phyloP scores from a whole-genome alignment of 2,113 vertebrate species.

The Alethe diademata region DNA sequence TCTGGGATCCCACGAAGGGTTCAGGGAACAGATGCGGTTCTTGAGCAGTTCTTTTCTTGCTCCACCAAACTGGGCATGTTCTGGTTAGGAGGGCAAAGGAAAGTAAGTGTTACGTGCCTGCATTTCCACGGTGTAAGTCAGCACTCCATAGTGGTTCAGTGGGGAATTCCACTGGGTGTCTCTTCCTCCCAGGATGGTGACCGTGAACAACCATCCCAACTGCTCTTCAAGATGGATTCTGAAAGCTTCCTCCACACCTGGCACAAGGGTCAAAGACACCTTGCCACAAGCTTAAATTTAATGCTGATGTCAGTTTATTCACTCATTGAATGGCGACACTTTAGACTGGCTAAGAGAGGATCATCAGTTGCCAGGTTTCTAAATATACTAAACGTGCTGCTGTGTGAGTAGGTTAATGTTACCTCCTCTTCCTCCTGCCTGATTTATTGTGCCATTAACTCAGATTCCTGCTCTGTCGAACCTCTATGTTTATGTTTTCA shows the following conservation, averaged over 20 bases:
- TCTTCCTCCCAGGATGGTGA: not conserved
- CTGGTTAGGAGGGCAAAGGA: not conserved
- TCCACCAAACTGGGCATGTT: rapidly evolving
- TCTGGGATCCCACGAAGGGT: rapidly evolving
- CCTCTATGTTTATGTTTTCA: not conserved
- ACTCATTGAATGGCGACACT: not conserved
- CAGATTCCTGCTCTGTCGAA: not conserved
- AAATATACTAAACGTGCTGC: constrained; percentile 8
- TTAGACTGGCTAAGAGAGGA: not conserved
- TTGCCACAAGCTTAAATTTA: not conserved
- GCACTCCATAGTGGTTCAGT: not conserved
- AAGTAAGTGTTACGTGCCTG: not conserved
- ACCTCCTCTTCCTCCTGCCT: constrained; percentile 10
- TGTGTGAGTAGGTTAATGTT: not conserved
- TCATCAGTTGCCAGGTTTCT: not conserved
- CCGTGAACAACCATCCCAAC: not conserved
- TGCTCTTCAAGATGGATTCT: not conserved
- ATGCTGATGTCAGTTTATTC: not conserved
- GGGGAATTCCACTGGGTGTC: not conserved
- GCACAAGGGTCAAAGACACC: not conserved
- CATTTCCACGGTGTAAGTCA: not conserved
- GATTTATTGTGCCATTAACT: not conserved
- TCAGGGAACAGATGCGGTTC: not conserved
- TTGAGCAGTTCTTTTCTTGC: not conserved
- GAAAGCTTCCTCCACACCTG: not conserved